phyloP scores from a whole-genome alignment of 2,888 invertebrate species.

The Glaucopsyche alexis region DNA sequence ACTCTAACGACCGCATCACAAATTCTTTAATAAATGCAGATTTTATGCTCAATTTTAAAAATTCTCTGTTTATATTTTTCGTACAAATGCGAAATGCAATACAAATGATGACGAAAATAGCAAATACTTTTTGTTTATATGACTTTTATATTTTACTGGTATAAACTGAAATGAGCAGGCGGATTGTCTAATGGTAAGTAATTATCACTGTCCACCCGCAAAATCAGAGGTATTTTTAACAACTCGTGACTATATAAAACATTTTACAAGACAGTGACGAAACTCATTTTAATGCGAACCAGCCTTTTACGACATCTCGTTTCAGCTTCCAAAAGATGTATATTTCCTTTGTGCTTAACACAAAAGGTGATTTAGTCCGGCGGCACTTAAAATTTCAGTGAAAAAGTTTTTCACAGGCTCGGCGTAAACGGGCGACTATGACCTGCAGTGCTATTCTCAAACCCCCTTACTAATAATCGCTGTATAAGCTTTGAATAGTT shows the following conservation, averaged over 20 bases:
- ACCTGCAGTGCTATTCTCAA: no score
- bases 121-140: no score
- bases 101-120: not conserved
- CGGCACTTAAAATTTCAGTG: constrained; percentile 11
- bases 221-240: no score
- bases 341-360: constrained; percentile 15
- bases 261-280: not conserved
- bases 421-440: not conserved
- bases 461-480: no score
- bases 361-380: constrained; percentile 25
- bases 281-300: constrained; percentile 13
- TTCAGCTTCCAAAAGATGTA: not conserved
- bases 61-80: constrained; percentile 8
- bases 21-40: constrained; percentile 31
- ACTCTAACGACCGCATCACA: constrained; percentile 37
- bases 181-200: no score
- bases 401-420: constrained; percentile 22
- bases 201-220: no score
- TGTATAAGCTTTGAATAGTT: no score
- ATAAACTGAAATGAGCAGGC: no score
- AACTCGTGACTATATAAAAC: not conserved
- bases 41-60: constrained; percentile 27
- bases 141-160: no score
- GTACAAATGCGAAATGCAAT: not conserved
- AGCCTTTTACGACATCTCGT: not conserved